Evolutionary conservation across 1,140 invertebrate species (phyloP).

Genomic region (Papilio helenus): DNA sequence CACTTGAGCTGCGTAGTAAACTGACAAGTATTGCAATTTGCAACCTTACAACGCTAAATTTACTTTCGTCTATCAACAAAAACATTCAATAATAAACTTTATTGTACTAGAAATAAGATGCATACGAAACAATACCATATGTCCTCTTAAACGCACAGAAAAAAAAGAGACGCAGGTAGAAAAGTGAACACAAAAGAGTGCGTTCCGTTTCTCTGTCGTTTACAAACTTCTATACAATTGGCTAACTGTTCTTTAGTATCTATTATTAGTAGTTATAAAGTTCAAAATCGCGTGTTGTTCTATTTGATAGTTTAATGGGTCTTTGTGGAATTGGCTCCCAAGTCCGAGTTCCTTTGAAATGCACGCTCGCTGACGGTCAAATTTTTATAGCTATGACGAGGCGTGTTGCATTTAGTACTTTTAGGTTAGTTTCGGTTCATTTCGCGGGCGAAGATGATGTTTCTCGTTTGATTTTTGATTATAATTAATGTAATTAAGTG

Average conservation of each 20-base stretch:
- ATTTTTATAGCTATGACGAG: slow-evolving; percentile 65
- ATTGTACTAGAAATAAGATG: slow-evolving; percentile 39
- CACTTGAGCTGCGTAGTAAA: slow-evolving; percentile 23
- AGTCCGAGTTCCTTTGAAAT: slow-evolving; percentile 64
- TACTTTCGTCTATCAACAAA: slow-evolving; percentile 2
- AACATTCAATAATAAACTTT: slow-evolving; percentile 46
- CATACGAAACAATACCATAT: slow-evolving; percentile 29
- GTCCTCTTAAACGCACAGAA: slow-evolving; percentile 57
- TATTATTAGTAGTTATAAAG: slow-evolving; percentile 36
- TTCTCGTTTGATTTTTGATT: slow-evolving; percentile 53
- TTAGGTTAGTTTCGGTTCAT: slow-evolving; percentile 75
- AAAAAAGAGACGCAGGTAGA: slow-evolving; percentile 77
- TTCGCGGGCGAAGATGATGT: slow-evolving; percentile 55
- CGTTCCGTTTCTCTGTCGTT: slow-evolving; percentile 53
- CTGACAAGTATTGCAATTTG: slow-evolving; percentile 31
- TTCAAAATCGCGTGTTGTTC: slow-evolving; percentile 34
- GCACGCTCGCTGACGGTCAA: slow-evolving; percentile 72
- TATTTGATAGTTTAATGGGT: slow-evolving; percentile 23
- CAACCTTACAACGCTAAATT: not conserved
- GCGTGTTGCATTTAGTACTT: slow-evolving; percentile 58
- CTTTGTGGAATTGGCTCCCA: slow-evolving; percentile 48
- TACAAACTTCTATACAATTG: slow-evolving; percentile 33
- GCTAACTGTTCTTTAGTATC: slow-evolving; percentile 19
- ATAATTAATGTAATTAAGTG: slow-evolving; percentile 52
- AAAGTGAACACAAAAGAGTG: slow-evolving; percentile 75